Evolutionary conservation across 2,113 vertebrate genomes (phyloP).

Genomic region (Vombatus ursinus): DNA sequence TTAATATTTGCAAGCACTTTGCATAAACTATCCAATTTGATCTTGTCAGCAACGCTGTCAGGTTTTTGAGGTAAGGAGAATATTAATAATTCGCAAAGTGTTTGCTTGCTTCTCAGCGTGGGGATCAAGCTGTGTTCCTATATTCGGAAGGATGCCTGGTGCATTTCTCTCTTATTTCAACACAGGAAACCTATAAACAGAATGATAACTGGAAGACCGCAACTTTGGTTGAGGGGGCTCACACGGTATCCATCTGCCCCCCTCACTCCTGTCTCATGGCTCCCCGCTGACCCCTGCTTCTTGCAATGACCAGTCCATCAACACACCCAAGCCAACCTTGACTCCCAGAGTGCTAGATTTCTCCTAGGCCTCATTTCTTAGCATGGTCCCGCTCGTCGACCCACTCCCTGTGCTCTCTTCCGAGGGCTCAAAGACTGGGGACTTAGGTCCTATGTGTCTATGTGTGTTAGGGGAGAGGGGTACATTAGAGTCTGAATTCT

Average conservation of each 20-base stretch:
- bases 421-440: background rate
- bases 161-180: background rate
- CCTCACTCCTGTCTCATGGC: background rate
- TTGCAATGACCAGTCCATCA: background rate
- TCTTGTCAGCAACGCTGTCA: background rate
- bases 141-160: background rate
- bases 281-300: background rate
- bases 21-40: background rate
- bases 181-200: background rate
- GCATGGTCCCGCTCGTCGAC: background rate
- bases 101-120: background rate
- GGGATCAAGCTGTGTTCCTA: background rate
- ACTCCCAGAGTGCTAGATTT: background rate
- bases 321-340: background rate
- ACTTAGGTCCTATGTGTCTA: background rate
- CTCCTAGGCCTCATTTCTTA: background rate
- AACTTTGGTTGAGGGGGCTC: background rate
- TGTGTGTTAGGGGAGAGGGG: background rate
- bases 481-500: background rate
- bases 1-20: background rate
- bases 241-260: fast-evolving
- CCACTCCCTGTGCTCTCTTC: background rate
- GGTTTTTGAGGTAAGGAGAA: background rate
- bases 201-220: background rate
- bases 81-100: background rate